Base-by-base conservation (phyloP, 2,888 invertebrate genomes). In the Apocheima hispidaria region DNA sequence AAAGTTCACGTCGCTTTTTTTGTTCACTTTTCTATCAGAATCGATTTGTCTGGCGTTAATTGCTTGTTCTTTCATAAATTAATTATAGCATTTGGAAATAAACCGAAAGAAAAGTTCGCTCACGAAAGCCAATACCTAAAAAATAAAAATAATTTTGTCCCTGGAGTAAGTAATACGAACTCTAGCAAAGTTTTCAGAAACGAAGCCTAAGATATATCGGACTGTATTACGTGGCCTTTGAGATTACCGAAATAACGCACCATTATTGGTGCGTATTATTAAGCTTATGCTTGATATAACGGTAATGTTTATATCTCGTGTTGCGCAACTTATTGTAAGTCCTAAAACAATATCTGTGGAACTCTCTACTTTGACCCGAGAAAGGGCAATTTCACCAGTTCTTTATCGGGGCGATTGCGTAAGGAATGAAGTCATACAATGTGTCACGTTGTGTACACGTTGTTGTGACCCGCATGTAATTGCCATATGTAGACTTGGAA, bases 371-470 rank as follows among this genome's bases (percentile, higher is more conserved):
- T 72, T 38, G 64, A 67, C 52, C 48, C 69, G 74, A 73, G 78
- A 79, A 77, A 79, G 73, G 73, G 72, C 59, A 81, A 80, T 83
- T 84, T 83, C 82, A 78, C 83, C 77, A 78, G 73, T 79, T 70
- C 64, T 70, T n/a, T 64, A 63, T 68, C 63, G 70, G 51, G 61
- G 30, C 30, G 26, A 48, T 64, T 64, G 44, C 56, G 53, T 64
- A 65, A 69, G 60, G 56, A 60, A 65, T 68, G 16, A 52, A 50
- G 44, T 55, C 55, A 56, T 49, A 35, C 41, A 40, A 51, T 53
- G 65, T 60, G 65, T 51, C 56, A 49, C 76, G 74, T 70, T 63
- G 23, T 41, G 68, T 71, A 77, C 75, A 36, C n/a, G n/a, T n/a
- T n/a, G n/a, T n/a, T n/a, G n/a, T 16, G 18, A 33, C 46, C 33